These are phyloP conservation scores for Cossypha niveicapilla DNA, from an alignment of 2,797 vertebrate species.

Conservation along the genomic window DNA sequence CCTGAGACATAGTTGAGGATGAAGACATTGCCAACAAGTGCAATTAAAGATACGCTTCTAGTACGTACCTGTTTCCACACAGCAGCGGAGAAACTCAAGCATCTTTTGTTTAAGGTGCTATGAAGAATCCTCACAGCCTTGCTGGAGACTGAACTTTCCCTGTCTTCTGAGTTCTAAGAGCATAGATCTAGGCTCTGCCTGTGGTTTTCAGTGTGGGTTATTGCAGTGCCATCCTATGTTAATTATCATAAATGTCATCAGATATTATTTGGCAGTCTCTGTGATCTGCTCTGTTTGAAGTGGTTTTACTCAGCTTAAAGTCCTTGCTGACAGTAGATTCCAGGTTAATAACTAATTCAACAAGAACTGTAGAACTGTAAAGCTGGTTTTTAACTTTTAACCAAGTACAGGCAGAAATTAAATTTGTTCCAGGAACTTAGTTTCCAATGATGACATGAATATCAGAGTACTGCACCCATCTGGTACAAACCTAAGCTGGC, in stretches of 20 bases:
- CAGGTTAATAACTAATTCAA: background rate
- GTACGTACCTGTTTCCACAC: background rate
- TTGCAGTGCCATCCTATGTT: constrained; percentile 36
- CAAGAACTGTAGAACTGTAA: background rate
- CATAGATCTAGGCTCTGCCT: background rate
- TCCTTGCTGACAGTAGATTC: constrained; percentile 17
- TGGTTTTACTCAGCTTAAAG: constrained; percentile 44
- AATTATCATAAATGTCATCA: constrained; percentile 49
- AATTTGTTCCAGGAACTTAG: background rate
- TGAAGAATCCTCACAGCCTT: background rate
- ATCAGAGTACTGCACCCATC: background rate
- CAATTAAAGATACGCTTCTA: background rate
- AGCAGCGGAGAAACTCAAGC: background rate
- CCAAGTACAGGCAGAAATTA: background rate
- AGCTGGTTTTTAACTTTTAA: background rate
- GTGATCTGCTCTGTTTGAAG: constrained; percentile 60
- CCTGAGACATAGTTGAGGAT: background rate
- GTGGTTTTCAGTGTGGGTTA: constrained; percentile 56
- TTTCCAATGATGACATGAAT: background rate
- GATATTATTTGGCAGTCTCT: constrained; percentile 42
- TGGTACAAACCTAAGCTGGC: background rate
- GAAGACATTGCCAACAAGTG: background rate
- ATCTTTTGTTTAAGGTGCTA: background rate
- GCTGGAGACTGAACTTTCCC: background rate
- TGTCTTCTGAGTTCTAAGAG: background rate